A percentile compares a stretch with the other conserved stretches of the same genome.
Conservation (phyloP, 2,113 vertebrate species). For the Eclectus roratus region DNA sequence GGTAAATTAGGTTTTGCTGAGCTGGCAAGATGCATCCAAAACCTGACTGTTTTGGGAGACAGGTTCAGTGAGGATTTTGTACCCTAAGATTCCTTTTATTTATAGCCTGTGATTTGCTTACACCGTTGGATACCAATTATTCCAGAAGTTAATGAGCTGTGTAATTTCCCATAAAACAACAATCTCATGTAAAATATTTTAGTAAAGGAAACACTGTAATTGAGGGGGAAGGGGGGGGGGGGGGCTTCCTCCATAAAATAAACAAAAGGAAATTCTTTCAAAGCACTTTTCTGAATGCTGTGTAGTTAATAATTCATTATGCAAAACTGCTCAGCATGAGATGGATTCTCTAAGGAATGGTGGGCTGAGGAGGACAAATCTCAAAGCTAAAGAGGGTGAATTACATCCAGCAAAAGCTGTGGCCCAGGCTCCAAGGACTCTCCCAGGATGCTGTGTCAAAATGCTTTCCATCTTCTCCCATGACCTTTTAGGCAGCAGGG, state of each 20-base stretch:
- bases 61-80: neutral
- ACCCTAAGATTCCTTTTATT: constrained; percentile 24
- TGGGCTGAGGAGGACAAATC: neutral
- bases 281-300: neutral
- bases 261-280: constrained; percentile 27
- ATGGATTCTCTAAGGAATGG: neutral
- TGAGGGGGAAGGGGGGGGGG: neutral
- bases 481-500: constrained; percentile 19
- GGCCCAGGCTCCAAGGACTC: neutral
- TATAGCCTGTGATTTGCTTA: constrained; percentile 32
- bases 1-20: neutral
- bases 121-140: constrained; percentile 17
- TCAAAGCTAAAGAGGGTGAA: neutral
- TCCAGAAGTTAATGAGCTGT: constrained; percentile 9
- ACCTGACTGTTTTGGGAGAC: neutral
- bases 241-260: neutral
- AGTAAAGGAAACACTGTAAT: constrained; percentile 11
- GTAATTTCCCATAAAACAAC: constrained; percentile 36
- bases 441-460: neutral
- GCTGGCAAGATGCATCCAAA: neutral
- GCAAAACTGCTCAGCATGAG: neutral
- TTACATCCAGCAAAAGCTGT: neutral
- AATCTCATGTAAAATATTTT: constrained; percentile 11
- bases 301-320: constrained; percentile 13
- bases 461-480: neutral